Evolutionary conservation across 2,113 vertebrate species (phyloP).

Genomic region (Parus major): DNA sequence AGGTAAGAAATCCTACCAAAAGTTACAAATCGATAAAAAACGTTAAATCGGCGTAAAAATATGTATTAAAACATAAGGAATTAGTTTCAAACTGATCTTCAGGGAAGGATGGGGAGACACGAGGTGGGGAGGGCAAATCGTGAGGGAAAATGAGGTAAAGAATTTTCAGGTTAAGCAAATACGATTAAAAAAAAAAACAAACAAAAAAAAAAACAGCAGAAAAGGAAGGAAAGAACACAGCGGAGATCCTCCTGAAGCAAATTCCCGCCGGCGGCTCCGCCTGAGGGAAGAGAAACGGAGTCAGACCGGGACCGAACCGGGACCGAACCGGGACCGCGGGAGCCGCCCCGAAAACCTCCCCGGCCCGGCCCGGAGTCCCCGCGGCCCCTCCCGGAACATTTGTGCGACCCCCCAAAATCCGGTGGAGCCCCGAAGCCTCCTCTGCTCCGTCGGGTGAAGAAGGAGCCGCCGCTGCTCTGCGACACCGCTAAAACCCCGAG

Average conservation of each 20-base stretch:
- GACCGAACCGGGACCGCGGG: too few species aligned
- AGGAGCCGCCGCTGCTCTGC: neutral
- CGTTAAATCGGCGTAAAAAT: accelerated
- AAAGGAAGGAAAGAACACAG: too few species aligned
- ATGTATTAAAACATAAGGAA: accelerated
- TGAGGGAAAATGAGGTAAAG: neutral
- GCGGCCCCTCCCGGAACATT: neutral
- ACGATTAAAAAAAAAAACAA: neutral
- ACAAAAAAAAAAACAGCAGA: too few species aligned
- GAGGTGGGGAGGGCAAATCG: accelerated
- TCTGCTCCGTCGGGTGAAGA: neutral
- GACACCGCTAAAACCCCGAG: constrained; percentile 13
- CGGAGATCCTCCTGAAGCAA: accelerated
- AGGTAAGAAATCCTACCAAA: accelerated
- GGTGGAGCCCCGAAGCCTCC: neutral
- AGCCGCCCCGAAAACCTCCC: accelerated
- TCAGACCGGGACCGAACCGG: neutral
- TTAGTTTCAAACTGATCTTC: neutral
- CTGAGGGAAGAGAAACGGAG: neutral
- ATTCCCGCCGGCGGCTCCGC: neutral
- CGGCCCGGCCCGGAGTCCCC: neutral
- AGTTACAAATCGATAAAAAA: accelerated
- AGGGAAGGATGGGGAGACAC: neutral
- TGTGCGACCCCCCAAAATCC: neutral
- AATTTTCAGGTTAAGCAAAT: accelerated